A percentile compares a stretch with the other conserved stretches of the same genome.
Conservation (phyloP, 1,140 invertebrate species). For the Euura saliciscinereae region DNA sequence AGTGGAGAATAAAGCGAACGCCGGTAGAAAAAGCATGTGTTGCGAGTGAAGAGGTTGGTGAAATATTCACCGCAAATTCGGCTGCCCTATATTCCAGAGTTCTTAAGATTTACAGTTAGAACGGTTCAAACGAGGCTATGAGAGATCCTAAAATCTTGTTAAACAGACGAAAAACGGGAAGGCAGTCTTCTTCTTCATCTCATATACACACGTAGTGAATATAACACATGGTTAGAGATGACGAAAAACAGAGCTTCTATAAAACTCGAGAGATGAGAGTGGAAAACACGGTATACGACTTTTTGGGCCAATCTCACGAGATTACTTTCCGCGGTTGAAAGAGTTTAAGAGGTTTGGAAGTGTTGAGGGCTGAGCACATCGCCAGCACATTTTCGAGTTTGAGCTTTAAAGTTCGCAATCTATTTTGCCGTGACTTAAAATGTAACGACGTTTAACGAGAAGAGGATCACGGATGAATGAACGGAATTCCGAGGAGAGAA, state of each 20-base stretch:
- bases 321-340: neutral
- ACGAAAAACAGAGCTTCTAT: too few relatives aligned
- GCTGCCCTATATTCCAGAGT: neutral
- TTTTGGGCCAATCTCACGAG: neutral
- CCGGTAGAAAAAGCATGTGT: neutral
- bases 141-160: neutral
- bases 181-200: too few relatives aligned
- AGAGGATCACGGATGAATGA: too few relatives aligned
- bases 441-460: too few relatives aligned
- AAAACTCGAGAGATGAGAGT: neutral
- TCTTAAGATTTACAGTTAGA: neutral
- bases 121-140: neutral
- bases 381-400: too few relatives aligned
- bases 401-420: too few relatives aligned
- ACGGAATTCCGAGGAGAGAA: too few relatives aligned
- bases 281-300: neutral
- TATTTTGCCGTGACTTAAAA: too few relatives aligned
- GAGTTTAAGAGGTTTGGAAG: neutral
- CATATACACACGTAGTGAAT: too few relatives aligned
- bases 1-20: neutral
- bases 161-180: neutral
- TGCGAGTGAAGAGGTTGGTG: neutral
- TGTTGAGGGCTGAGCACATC: too few relatives aligned
- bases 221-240: too few relatives aligned
- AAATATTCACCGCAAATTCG: slow-evolving; percentile 2